Evolutionary conservation across 2,113 vertebrate genomes (phyloP).

Genomic region (Tautogolabrus adspersus): DNA sequence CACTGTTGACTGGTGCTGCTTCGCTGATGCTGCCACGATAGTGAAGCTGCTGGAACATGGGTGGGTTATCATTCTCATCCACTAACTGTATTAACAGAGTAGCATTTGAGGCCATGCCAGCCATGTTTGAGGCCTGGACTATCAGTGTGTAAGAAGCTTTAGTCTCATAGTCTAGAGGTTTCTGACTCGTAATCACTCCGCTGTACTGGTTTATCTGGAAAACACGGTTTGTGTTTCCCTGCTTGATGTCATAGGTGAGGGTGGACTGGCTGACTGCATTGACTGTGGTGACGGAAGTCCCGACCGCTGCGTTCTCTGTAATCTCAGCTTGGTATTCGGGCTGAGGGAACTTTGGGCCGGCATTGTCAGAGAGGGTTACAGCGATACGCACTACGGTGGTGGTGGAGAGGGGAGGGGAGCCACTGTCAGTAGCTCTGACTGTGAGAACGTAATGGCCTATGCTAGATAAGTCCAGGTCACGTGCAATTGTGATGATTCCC

Average conservation of each 20-base stretch:
- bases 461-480: conserved; percentile 90
- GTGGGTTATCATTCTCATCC: conserved; percentile 96
- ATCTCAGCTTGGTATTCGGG: conserved; percentile 93
- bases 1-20: conserved; percentile 91
- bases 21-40: conserved; percentile 93
- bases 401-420: conserved; percentile 90
- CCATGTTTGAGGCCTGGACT: conserved; percentile 96
- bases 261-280: conserved; percentile 94
- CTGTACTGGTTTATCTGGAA: conserved; percentile 96
- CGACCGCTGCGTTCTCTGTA: conserved; percentile 89
- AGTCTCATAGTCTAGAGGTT: conserved; percentile 89
- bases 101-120: conserved; percentile 92
- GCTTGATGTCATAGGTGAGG: conserved; percentile 91
- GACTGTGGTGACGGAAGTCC: conserved; percentile 90
- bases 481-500: conserved; percentile 91
- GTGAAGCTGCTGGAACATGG: conserved; percentile 90
- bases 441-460: conserved; percentile 94
- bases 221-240: conserved; percentile 86
- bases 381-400: conserved; percentile 91
- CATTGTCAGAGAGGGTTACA: conserved; percentile 94
- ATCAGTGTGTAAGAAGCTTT: conserved; percentile 86
- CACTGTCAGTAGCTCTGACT: conserved; percentile 91
- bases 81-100: conserved; percentile 90
- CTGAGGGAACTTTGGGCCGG: conserved; percentile 92
- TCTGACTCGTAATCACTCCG: conserved; percentile 92